A percentile compares a stretch with the other conserved stretches of the same genome.
These are phyloP conservation scores for Alfaro cultratus DNA, from an alignment of 2,797 vertebrate species.

Conservation along the genomic window DNA sequence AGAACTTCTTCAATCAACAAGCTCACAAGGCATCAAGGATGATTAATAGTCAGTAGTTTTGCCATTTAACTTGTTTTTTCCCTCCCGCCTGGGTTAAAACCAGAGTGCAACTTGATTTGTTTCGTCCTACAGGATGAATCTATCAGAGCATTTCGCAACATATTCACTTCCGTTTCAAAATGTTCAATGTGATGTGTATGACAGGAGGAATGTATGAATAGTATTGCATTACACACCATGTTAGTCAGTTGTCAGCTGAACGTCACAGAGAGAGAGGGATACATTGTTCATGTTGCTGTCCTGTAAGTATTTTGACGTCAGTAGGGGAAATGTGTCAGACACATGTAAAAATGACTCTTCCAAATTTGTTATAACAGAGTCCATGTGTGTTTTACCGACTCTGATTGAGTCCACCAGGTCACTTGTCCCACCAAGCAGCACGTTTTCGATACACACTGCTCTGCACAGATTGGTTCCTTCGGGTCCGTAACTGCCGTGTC, in stretches of 20 bases:
- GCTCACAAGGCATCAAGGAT: constrained; percentile 13
- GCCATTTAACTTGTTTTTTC: constrained; percentile 23
- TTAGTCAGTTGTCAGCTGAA: constrained; percentile 73
- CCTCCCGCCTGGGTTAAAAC: constrained; percentile 36
- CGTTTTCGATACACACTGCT: constrained; percentile 28
- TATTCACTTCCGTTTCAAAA: not conserved
- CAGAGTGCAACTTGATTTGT: not conserved
- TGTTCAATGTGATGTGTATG: not conserved
- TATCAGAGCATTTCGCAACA: not conserved
- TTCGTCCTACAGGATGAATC: not conserved
- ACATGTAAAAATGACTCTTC: constrained; percentile 38
- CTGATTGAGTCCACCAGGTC: constrained; percentile 40
- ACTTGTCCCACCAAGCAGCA: constrained; percentile 13
- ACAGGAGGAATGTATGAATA: constrained; percentile 16
- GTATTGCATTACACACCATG: not conserved
- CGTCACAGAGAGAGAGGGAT: constrained; percentile 70
- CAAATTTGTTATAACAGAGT: constrained; percentile 43
- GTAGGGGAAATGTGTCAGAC: constrained; percentile 57
- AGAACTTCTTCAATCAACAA: not conserved
- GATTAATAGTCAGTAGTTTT: constrained; percentile 17
- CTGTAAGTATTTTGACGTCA: constrained; percentile 47
- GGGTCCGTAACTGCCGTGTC: constrained; percentile 25
- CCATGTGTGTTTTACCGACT: constrained; percentile 44
- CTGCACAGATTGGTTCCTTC: constrained; percentile 39
- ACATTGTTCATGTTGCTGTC: constrained; percentile 59